Conservation (phyloP, 2,113 vertebrate species). For the Alectura lathami region DNA sequence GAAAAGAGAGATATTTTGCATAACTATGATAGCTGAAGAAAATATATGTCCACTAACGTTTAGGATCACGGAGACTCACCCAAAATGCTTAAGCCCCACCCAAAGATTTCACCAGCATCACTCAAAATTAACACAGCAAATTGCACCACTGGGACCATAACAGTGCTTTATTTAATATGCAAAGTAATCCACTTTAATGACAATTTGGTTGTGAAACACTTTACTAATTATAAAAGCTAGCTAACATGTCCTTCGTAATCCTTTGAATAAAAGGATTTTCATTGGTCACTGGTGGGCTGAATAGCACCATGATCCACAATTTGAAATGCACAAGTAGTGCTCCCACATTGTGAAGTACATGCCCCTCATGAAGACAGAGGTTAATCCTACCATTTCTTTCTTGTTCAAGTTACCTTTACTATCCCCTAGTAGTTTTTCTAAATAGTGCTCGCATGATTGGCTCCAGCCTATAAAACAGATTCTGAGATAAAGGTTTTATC, state of each 20-base stretch:
- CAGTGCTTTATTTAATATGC: neutral
- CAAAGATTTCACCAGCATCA: neutral
- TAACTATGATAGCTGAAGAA: neutral
- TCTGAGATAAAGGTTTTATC: neutral
- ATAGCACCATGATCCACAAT: neutral
- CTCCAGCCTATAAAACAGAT: neutral
- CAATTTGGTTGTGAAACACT: neutral
- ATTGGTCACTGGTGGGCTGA: neutral
- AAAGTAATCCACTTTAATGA: neutral
- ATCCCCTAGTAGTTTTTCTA: neutral
- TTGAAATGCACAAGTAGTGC: neutral
- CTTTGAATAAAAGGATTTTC: neutral
- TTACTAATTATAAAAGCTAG: neutral
- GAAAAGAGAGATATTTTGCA: neutral
- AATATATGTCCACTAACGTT: neutral
- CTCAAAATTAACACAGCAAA: neutral
- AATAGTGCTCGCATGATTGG: neutral
- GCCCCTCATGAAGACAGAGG: neutral
- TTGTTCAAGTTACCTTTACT: neutral
- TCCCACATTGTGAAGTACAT: neutral
- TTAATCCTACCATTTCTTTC: neutral
- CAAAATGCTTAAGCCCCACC: neutral
- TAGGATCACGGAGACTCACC: neutral
- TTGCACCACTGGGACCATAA: neutral
- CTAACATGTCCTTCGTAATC: neutral